Conservation (phyloP, 2,888 invertebrate genomes). For the Smittia aterrima region DNA sequence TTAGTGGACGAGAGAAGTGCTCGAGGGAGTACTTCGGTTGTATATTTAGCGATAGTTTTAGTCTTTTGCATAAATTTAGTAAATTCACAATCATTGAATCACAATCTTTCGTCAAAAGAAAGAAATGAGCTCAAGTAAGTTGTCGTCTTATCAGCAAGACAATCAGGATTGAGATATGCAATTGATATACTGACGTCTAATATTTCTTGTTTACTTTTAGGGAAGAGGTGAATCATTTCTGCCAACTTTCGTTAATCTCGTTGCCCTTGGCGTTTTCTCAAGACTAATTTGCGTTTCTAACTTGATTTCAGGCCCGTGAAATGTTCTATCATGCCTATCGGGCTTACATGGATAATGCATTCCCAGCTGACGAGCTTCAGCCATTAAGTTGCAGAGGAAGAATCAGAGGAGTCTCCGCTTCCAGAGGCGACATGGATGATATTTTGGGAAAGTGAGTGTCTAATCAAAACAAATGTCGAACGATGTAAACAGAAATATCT, state of each 20-base stretch:
- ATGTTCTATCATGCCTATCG: slow-evolving; percentile 98
- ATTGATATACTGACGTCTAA: not conserved
- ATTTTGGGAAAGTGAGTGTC: slow-evolving; percentile 88
- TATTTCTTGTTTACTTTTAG: slow-evolving; percentile 1
- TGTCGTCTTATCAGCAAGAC: not conserved
- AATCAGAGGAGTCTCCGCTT: slow-evolving; percentile 83
- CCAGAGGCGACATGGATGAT: slow-evolving; percentile 95
- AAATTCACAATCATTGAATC: slow-evolving; percentile 42
- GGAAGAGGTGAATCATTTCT: slow-evolving; percentile 33
- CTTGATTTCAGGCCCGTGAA: slow-evolving; percentile 65
- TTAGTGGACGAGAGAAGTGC: slow-evolving; percentile 17
- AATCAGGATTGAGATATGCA: not conserved
- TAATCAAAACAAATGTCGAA: not conserved
- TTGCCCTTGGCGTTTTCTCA: not conserved
- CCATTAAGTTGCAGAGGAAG: slow-evolving; percentile 92
- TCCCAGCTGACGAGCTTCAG: slow-evolving; percentile 98
- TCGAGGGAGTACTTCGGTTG: slow-evolving; percentile 11
- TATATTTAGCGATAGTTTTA: slow-evolving; percentile 36
- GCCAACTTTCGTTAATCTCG: not conserved
- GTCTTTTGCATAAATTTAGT: slow-evolving; percentile 34
- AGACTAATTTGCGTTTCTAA: not conserved
- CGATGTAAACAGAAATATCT: not conserved
- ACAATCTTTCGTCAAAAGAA: slow-evolving; percentile 64
- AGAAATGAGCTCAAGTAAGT: slow-evolving; percentile 64
- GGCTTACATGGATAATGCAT: slow-evolving; percentile 96